A percentile compares a stretch with the other conserved stretches of the same genome.
These are phyloP conservation scores for Osmoderma eremita DNA, from an alignment of 2,888 invertebrate genomes.

Conservation along the genomic window DNA sequence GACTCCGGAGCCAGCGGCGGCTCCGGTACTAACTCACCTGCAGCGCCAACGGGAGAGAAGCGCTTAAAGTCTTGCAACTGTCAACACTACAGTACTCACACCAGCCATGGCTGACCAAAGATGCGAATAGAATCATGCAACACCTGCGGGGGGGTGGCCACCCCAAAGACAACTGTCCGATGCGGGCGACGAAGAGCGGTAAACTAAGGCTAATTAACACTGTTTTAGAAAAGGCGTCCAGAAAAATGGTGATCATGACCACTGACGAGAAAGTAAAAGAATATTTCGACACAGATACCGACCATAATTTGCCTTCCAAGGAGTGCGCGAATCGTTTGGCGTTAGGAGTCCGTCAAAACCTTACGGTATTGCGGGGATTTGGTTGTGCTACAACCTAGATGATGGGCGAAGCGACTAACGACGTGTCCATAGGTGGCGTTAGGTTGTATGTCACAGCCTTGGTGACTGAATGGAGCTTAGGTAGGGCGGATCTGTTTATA, in stretches of 20 bases:
- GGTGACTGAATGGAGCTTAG: slow-evolving; percentile 21
- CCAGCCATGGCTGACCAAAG: not conserved
- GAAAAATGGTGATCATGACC: slow-evolving; percentile 21
- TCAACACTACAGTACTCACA: not conserved
- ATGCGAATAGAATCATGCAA: not conserved
- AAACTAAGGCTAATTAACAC: slow-evolving; percentile 1
- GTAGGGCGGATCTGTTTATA: slow-evolving; percentile 21
- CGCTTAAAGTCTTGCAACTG: not conserved
- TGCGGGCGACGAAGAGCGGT: not conserved
- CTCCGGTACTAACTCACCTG: not conserved
- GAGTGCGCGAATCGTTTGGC: slow-evolving; percentile 34
- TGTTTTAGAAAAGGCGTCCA: not conserved
- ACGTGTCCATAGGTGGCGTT: slow-evolving; percentile 14
- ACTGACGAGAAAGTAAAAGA: slow-evolving; percentile 29
- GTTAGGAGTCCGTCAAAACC: not conserved
- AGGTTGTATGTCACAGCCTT: slow-evolving; percentile 25
- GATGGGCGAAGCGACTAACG: slow-evolving; percentile 15
- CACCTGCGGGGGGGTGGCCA: not conserved
- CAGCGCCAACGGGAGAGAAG: not conserved
- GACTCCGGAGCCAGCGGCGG: not conserved
- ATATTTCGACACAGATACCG: slow-evolving; percentile 37
- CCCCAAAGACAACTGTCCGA: not conserved
- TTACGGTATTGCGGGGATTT: slow-evolving; percentile 29
- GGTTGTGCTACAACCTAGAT: slow-evolving; percentile 23
- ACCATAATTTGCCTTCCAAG: slow-evolving; percentile 24